Base-by-base conservation (phyloP, 1,140 invertebrate species). In the Heliothis subflexa region DNA sequence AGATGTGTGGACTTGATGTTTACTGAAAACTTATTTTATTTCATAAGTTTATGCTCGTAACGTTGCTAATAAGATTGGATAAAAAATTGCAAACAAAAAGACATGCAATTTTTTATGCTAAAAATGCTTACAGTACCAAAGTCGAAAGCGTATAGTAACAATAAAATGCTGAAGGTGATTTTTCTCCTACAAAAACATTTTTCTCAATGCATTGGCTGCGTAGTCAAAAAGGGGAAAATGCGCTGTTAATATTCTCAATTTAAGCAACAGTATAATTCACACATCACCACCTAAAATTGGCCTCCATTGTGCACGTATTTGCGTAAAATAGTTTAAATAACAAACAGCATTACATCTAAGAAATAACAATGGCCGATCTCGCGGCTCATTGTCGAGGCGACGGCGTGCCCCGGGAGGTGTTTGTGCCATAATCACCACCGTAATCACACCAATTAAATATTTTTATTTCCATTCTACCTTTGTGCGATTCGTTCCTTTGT, bases 381-480 rank as follows among this genome's bases (percentile, higher is more conserved):
- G 62, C 57, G 57, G 70, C 61, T 54, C 62, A 78, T 77, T 82
- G 78, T 81, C 62, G 74, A 70, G 55, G 64, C 59, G 72, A 62
- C 82, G 83, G 77, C 75, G 74, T 80, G 80, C 89, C 80, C 74
- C 91, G 87, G 90, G 93, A 88, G 91, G 90, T 91, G 90, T 94
- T 92, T 92, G 88, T 90, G 64, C 79, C 73, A 81, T 90, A 91
- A 93, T 91, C 87, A 89, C 85, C 75, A 79, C 0, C 78, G 81
- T 91, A 92, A 94, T 92, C 86, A 91, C 85, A 88, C 91, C 93
- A 93, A 93, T 93, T 93, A 93, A 89, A 93, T 93, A 89, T 94
- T 92, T 92, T 93, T 91, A 89, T 94, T 93, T 89, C 86, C 89
- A 88, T 92, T 92, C 84, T 84, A 71, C 87, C 90, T 90, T 92